These are phyloP conservation scores for Turritopsis rubra DNA, from an alignment of 30 jellyfish, hydroid and myxozoan genomes.

Conservation along the genomic window DNA sequence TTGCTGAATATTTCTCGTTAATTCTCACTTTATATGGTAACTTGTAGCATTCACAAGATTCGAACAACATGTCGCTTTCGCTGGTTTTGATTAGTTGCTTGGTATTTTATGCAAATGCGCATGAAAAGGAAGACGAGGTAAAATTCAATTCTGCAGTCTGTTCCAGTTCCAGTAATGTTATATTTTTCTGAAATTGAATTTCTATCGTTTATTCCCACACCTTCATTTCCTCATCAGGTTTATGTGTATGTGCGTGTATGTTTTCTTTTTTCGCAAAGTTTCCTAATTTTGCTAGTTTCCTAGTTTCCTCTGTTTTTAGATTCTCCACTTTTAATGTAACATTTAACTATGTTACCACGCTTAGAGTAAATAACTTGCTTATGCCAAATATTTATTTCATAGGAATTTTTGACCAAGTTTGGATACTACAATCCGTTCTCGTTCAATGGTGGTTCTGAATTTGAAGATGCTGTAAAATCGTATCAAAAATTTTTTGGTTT, in stretches of 20 bases:
- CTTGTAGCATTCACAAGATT: background rate
- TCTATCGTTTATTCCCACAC: too few relatives aligned
- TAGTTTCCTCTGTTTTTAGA: too few relatives aligned
- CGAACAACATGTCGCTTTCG: background rate
- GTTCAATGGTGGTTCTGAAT: background rate
- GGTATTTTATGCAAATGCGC: background rate
- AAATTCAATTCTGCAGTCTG: too few relatives aligned
- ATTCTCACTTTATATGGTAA: background rate
- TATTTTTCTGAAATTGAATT: too few relatives aligned
- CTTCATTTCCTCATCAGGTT: too few relatives aligned
- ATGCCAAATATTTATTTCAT: background rate
- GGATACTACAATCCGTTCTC: constrained; percentile 1
- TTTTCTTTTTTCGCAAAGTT: too few relatives aligned
- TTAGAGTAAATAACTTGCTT: too few relatives aligned
- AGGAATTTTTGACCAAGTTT: background rate
- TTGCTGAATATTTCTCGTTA: background rate
- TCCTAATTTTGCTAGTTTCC: too few relatives aligned
- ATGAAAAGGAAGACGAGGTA: background rate
- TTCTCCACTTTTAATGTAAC: too few relatives aligned
- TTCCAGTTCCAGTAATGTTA: too few relatives aligned
- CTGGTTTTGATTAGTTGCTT: background rate
- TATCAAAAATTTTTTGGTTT: constrained; percentile 16
- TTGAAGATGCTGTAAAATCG: constrained; percentile 19
- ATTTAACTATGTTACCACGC: too few relatives aligned
- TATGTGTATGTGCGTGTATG: too few relatives aligned